A percentile compares a stretch with the other conserved stretches of the same genome.
Conservation (phyloP, 1,140 invertebrate species). For the Sinonovacula constricta region DNA sequence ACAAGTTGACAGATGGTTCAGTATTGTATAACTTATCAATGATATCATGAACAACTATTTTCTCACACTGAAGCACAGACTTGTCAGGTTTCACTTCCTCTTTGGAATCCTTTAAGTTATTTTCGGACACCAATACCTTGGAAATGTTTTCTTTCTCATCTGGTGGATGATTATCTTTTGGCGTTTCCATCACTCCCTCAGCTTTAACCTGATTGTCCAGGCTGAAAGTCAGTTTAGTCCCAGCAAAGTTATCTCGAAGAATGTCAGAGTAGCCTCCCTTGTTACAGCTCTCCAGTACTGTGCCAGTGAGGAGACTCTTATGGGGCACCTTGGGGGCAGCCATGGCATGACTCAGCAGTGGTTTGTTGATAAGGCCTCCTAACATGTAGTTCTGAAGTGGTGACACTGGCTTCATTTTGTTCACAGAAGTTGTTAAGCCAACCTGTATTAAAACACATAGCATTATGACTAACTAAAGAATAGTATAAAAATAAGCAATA, state of each 20-base stretch:
- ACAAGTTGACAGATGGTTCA: no score
- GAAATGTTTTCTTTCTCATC: constrained; percentile 40
- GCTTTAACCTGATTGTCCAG: constrained; percentile 51
- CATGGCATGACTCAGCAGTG: constrained; percentile 25
- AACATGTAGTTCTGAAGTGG: neutral
- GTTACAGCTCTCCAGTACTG: neutral
- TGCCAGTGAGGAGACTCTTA: constrained; percentile 21
- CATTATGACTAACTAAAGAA: no score
- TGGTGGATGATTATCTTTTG: neutral
- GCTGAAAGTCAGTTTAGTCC: constrained; percentile 14
- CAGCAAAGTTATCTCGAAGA: constrained; percentile 5
- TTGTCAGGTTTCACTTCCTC: constrained; percentile 50
- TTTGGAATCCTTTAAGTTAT: neutral
- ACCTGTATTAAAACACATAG: no score
- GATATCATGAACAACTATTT: constrained; percentile 76
- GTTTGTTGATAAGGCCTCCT: neutral
- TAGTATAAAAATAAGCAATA: no score
- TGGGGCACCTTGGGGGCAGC: constrained; percentile 30
- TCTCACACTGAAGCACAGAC: constrained; percentile 69
- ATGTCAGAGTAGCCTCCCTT: constrained; percentile 20
- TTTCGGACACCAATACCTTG: neutral
- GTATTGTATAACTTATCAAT: constrained; percentile 73
- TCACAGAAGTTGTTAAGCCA: no score
- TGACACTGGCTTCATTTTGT: no score
- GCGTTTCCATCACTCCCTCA: constrained; percentile 16